Base-by-base conservation (phyloP, 2,797 vertebrate genomes). In the Nyctibius grandis region DNA sequence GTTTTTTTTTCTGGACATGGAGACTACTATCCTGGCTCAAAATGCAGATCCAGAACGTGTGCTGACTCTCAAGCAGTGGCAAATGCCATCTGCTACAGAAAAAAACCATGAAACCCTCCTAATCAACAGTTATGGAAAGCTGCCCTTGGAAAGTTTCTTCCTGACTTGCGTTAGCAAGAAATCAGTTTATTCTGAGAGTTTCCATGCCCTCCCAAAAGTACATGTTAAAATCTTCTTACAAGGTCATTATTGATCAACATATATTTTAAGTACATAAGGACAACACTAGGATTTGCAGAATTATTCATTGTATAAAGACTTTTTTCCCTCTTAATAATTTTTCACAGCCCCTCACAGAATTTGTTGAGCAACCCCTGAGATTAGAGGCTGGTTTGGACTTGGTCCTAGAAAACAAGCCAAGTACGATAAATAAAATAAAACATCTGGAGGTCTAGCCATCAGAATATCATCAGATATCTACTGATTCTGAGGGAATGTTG, bases 401-500 rank as follows among this genome's bases (percentile, higher is more conserved):
- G 0, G 23, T 95, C 96, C 96, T 91, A 91, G 82, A 90, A 94
- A 95, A 93, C 48, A 92, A 83, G 95, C 94, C 97, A 97, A 96
- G 72, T 11, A 68, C 82, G 93, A 96, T 96, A 97, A 96, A 95
- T 96, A 96, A 97, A 96, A 94, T 85, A 78, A 96, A 96, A 93
- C 93, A 97, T 96, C 86, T 94, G 95, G 96, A 89, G 34, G 77
- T 89, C 94, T 91, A 91, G 93, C 85, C 95, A 92, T 93, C 73
- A 16, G 90, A 96, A 95, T 88, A 97, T 93, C 93, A 96, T 96
- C 97, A 96, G 97, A 96, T 97, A 96, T 84, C 86, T 72, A 57
- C 87, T 78, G 88, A 69, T 95, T 95, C 88, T 22, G 65, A 85
- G 88, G 92, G 74, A 85, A 91, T 91, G 91, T 85, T 91, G 45